Evolutionary conservation across 2,113 vertebrate species (phyloP).

Genomic region (Lagenorhynchus albirostris): DNA sequence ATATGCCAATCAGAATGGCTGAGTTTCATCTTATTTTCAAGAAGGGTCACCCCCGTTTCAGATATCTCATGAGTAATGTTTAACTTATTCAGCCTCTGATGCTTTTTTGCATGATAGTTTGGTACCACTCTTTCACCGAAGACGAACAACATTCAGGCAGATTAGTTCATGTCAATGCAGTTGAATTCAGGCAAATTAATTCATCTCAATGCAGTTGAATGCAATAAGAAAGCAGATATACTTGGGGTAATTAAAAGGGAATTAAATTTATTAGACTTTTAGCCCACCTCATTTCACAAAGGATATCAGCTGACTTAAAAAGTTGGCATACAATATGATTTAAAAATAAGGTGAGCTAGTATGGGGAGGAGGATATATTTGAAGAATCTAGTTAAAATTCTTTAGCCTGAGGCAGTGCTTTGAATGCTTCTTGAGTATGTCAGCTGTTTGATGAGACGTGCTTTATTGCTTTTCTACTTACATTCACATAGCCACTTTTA

Average conservation of each 20-base stretch:
- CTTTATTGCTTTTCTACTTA: constrained; percentile 76
- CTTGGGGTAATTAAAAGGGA: constrained; percentile 19
- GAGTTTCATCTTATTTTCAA: background rate
- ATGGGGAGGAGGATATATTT: background rate
- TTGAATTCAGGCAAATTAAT: constrained; percentile 19
- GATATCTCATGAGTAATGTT: background rate
- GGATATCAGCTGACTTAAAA: background rate
- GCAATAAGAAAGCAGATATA: background rate
- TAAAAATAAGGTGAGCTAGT: background rate
- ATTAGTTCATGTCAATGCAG: background rate
- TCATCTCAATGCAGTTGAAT: background rate
- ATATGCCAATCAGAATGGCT: background rate
- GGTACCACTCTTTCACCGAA: background rate
- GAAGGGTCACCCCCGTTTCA: background rate
- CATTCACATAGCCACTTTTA: constrained; percentile 69
- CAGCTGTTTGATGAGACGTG: constrained; percentile 71
- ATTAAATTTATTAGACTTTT: background rate
- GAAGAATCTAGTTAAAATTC: background rate
- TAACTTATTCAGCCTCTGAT: background rate
- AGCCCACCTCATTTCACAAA: background rate
- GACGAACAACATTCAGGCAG: background rate
- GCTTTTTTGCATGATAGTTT: background rate
- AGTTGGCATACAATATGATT: background rate
- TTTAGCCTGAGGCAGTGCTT: constrained; percentile 54
- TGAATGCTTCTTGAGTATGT: constrained; percentile 69